A percentile compares a stretch with the other conserved stretches of the same genome.
These are phyloP conservation scores for Chrysotoxum bicinctum DNA, from an alignment of 2,888 invertebrate genomes.

Conservation along the genomic window DNA sequence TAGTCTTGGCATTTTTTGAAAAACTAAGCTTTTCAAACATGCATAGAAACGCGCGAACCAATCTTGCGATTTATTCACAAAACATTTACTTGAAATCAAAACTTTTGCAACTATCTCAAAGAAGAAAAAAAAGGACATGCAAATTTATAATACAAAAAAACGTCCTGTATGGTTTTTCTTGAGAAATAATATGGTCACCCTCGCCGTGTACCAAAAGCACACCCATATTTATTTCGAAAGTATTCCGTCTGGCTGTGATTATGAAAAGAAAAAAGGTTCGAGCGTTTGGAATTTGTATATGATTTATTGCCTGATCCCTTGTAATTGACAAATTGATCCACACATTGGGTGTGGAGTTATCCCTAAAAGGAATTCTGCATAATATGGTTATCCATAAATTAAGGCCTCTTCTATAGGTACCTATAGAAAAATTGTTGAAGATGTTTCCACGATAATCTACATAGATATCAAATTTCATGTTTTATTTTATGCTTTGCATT, in stretches of 20 bases:
- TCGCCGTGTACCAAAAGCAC: constrained; percentile 29
- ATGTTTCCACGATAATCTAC: constrained; percentile 25
- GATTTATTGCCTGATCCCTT: constrained; percentile 49
- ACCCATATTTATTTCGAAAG: constrained; percentile 37
- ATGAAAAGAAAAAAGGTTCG: not conserved
- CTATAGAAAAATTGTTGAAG: not conserved
- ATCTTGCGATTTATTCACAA: too few species aligned
- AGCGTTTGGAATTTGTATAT: constrained; percentile 29
- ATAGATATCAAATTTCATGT: constrained; percentile 48
- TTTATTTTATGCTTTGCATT: constrained; percentile 2
- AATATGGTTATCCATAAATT: constrained; percentile 29
- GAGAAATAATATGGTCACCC: not conserved
- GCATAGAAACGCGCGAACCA: too few species aligned
- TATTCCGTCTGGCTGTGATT: constrained; percentile 25
- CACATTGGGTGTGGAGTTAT: constrained; percentile 54
- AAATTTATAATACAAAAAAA: not conserved
- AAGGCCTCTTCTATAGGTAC: not conserved
- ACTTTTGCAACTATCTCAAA: too few species aligned
- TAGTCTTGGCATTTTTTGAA: too few species aligned
- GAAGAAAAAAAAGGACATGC: too few species aligned
- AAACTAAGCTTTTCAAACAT: too few species aligned
- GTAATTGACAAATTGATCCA: constrained; percentile 56
- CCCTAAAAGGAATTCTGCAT: constrained; percentile 36
- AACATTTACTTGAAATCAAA: too few species aligned
- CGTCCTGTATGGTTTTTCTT: not conserved